phyloP scores from a whole-genome alignment of 1,140 invertebrate genomes.

The Pseudobourletiella spinata region DNA sequence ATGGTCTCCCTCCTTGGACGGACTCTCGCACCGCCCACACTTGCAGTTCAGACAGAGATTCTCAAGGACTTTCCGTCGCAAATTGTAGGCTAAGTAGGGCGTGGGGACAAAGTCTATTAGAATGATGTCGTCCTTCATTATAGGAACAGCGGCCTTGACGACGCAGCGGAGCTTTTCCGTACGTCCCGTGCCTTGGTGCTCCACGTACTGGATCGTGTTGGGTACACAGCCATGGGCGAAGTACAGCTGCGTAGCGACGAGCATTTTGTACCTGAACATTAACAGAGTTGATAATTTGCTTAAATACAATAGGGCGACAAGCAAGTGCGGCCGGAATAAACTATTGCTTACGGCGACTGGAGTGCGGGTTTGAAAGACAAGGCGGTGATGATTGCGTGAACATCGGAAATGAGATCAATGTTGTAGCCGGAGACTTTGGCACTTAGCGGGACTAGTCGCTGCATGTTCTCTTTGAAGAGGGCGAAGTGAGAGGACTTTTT shows the following conservation, averaged over 20 bases:
- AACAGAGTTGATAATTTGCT: too few species aligned
- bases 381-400: slow-evolving; percentile 30
- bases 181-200: slow-evolving; percentile 15
- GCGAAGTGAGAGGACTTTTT: slow-evolving; percentile 12
- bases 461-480: slow-evolving; percentile 13
- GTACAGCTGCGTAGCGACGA: slow-evolving; percentile 17
- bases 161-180: slow-evolving; percentile 14
- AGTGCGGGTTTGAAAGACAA: slow-evolving; percentile 29
- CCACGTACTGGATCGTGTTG: slow-evolving; percentile 28
- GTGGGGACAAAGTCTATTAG: slow-evolving; percentile 26
- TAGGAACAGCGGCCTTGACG: slow-evolving; percentile 22
- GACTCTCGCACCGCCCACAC: slow-evolving; percentile 23
- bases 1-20: slow-evolving; percentile 11
- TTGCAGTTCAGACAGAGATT: slow-evolving; percentile 24
- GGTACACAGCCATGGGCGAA: slow-evolving; percentile 31
- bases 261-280: slow-evolving; percentile 30
- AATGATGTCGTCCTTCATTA: slow-evolving; percentile 27
- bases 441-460: slow-evolving; percentile 22
- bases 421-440: slow-evolving; percentile 29
- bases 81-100: slow-evolving; percentile 23
- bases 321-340: too few species aligned
- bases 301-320: too few species aligned
- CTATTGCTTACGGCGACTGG: slow-evolving; percentile 27
- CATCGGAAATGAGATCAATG: slow-evolving; percentile 26
- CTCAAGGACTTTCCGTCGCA: slow-evolving; percentile 11